Evolutionary conservation across 2,888 invertebrate species (phyloP).

Genomic region (Euphydryas editha): DNA sequence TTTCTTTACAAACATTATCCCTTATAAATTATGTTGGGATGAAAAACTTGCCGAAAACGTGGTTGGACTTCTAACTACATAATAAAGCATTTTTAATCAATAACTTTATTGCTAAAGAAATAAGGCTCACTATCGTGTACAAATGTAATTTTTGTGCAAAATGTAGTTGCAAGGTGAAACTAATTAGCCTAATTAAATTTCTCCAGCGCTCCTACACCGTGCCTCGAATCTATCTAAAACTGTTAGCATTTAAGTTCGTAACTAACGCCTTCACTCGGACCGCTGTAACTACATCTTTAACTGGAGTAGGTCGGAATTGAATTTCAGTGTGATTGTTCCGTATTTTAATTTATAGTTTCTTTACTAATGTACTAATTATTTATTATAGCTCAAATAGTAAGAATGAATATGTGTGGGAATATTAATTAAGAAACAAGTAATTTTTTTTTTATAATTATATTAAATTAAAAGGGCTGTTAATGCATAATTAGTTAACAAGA

Average conservation of each 20-base stretch:
- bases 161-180: conserved; percentile 65
- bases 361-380: no score
- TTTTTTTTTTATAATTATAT: no score
- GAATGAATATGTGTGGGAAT: no score
- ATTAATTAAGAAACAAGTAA: no score
- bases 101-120: not conserved
- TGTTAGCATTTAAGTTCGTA: conserved; percentile 65
- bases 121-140: conserved; percentile 11
- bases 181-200: conserved; percentile 77
- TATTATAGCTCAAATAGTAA: no score
- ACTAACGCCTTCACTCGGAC: conserved; percentile 50
- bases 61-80: conserved; percentile 40
- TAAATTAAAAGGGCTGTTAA: no score
- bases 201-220: conserved; percentile 60
- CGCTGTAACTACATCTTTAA: conserved; percentile 5
- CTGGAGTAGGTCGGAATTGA: conserved; percentile 1
- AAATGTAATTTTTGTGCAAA: conserved; percentile 21
- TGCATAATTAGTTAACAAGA: no score
- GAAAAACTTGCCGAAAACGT: conserved; percentile 35
- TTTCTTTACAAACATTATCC: conserved; percentile 53
- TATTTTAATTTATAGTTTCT: not conserved
- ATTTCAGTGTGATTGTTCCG: not conserved
- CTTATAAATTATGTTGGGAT: conserved; percentile 50
- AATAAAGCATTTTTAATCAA: conserved; percentile 1
- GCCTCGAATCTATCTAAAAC: conserved; percentile 71